These are phyloP conservation scores for Syndactyla subalaris DNA, from an alignment of 2,797 vertebrate genomes.

Conservation along the genomic window DNA sequence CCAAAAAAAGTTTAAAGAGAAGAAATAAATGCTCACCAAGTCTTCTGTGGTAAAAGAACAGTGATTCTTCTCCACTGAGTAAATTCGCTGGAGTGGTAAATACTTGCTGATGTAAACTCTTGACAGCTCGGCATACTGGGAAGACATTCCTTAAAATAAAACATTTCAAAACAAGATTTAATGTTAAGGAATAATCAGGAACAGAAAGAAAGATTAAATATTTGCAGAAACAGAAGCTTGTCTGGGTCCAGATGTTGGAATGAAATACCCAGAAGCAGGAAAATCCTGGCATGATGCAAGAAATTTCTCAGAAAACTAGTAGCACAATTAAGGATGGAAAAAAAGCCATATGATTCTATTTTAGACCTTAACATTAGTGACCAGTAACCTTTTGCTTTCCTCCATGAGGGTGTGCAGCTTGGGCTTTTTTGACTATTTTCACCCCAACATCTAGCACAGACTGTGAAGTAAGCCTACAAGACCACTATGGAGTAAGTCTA, in stretches of 20 bases:
- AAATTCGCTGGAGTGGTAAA: constrained; percentile 96
- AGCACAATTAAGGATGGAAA: background rate
- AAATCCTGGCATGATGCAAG: background rate
- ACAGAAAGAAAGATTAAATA: background rate
- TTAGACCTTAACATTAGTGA: background rate
- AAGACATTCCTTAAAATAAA: constrained; percentile 88
- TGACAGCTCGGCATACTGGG: constrained; percentile 98
- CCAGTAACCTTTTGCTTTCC: background rate
- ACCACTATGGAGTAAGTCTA: background rate
- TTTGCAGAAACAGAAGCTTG: background rate
- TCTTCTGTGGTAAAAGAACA: constrained; percentile 93
- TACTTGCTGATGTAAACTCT: constrained; percentile 95
- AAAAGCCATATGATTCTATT: background rate
- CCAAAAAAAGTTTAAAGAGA: fast-evolving
- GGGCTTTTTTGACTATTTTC: background rate
- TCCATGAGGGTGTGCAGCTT: background rate
- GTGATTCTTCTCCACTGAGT: constrained; percentile 93
- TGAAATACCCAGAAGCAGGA: background rate
- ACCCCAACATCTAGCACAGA: background rate
- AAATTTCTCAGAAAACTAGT: background rate
- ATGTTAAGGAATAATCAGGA: background rate
- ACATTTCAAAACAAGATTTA: constrained; percentile 29
- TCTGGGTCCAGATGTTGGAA: background rate
- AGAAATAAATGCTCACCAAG: constrained; percentile 84
- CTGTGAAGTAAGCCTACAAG: background rate